Evolutionary conservation across 2,888 invertebrate genomes (phyloP), one percentile per base, ranked within the genome.

Genomic region (Gibbula magus): DNA sequence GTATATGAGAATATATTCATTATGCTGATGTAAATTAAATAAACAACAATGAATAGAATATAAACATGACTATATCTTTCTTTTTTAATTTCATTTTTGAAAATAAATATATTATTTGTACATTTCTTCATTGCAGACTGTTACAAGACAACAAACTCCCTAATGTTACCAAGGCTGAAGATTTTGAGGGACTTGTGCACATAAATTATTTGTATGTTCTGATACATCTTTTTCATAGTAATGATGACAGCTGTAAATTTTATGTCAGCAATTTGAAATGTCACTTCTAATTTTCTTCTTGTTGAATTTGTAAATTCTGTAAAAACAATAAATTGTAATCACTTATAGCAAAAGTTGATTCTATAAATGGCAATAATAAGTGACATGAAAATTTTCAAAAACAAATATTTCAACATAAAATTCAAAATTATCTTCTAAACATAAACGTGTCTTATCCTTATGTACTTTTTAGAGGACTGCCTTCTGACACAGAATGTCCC

Each of bases 141-240:
- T 56, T 88, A 29, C 84, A 87, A 76, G 82, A 85, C 22, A 88
- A 88, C 78, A 76, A 81, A 22, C 76, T 86, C 7, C 32, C 82
- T n/a, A 51, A 79, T n/a, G 74, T 79, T 51, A 45, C 74, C 35
- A 51, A 75, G 35, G 79, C 78, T 45, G 45, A 45, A 73, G 85
- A 85, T 77, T 88, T 88, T 78, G 67, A 74, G 54, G 87, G 87
- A 35, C 77, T 88, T 56, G 78, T 78, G 61, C 56, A 83, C 29
- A 73, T 87, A 25, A 25, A 81, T 20, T 82, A 83, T 79, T 78
- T 88, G 88, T 88, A 83, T 86, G 88, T 85, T 61, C n/a, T 52
- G 16, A 10, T 8, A 10, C 10, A 18, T 4, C 32, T 39, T 10
- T 35, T 39, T 16, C 13, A 29, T 35, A 29, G 5, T 4, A 35